Evolutionary conservation across 2,888 invertebrate genomes (phyloP), one percentile per base, ranked within the genome.

Genomic region (Eugnorisma glareosa): DNA sequence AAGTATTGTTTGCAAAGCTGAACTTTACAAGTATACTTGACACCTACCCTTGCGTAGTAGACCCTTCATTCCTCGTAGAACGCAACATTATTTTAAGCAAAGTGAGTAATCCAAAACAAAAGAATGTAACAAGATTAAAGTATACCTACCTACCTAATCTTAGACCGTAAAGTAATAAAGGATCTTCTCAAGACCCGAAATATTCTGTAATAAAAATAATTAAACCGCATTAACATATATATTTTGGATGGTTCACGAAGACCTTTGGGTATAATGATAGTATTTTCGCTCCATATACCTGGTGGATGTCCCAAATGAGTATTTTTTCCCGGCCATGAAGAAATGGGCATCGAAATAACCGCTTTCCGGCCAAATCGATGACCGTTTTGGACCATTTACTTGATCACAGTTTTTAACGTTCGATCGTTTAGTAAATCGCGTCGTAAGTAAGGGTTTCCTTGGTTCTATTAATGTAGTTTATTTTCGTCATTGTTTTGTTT

Each of bases 331-430:
- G 69, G 67, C 76, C 83, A 83, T 85, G 83, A 86, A 80, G 81
- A 79, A 88, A 79, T 76, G 86, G 82, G 74, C 76, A 85, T 77
- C 81, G 86, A 93, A 93, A 94, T 93, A 91, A 93, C 91, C 89
- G 89, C 91, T 92, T 92, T 93, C 91, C 92, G 90, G 86, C 89
- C 89, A 89, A 89, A 89, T 91, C 90, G 93, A 93, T 91, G 90
- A 88, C 88, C 91, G 90, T 90, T 93, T 93, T 89, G 89, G 84
- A 92, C 86, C 92, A 91, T 92, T 94, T 91, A 91, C 90, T 89
- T 92, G 93, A 94, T 93, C 90, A 94, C 92, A 89, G 92, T 91
- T 92, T 92, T 94, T 93, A 93, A 89, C 86, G 83, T 85, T 82
- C 80, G 88, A 91, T 89, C 92, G 87, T 93, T 94, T 92, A 91